A percentile compares a stretch with the other conserved stretches of the same genome.
Conservation (phyloP, 2,888 invertebrate genomes). For the Pseudococcus jackbeardsleyi region DNA sequence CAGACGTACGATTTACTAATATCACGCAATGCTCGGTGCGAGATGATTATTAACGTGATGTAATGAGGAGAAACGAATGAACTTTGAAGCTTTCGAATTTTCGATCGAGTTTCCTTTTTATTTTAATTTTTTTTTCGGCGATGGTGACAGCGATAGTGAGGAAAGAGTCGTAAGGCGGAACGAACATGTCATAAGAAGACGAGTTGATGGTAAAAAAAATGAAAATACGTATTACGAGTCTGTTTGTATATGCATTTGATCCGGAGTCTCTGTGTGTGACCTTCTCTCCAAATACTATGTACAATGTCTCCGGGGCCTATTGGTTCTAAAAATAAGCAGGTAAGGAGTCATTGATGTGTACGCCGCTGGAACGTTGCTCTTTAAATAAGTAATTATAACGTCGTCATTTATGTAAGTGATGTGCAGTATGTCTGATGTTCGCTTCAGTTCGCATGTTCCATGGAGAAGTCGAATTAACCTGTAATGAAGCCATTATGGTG, state of each 20-base stretch:
- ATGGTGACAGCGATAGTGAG: neutral
- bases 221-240: neutral
- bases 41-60: neutral
- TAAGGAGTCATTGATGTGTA: slow-evolving; percentile 11
- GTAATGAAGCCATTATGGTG: slow-evolving; percentile 14
- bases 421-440: neutral
- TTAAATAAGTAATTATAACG: slow-evolving; percentile 24
- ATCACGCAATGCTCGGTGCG: slow-evolving; percentile 1
- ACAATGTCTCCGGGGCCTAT: neutral
- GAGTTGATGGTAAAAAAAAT: neutral
- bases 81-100: slow-evolving; percentile 28
- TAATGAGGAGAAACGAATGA: slow-evolving; percentile 41
- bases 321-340: slow-evolving; percentile 1
- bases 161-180: neutral
- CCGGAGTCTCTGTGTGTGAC: neutral
- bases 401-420: neutral
- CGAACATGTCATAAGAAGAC: neutral
- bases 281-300: neutral
- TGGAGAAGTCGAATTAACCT: slow-evolving; percentile 14
- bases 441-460: neutral
- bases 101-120: neutral
- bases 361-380: neutral
- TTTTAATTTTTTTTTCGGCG: neutral
- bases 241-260: neutral
- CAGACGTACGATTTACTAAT: neutral